Evolutionary conservation across 2,797 vertebrate species (phyloP).

Genomic region (Zenarchopterus dispar): DNA sequence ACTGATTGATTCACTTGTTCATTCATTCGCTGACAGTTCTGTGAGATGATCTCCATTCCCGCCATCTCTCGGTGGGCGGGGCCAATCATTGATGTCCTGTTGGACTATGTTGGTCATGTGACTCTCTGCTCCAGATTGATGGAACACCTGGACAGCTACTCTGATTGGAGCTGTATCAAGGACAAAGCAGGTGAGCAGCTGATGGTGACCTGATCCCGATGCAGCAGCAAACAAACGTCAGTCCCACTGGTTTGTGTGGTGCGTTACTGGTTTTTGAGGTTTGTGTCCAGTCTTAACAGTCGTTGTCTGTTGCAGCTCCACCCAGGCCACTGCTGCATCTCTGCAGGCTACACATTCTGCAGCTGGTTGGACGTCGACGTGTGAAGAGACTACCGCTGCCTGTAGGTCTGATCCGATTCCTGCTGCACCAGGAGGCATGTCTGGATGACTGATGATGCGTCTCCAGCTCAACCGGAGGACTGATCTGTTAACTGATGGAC

Average conservation of each 20-base stretch:
- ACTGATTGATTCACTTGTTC: constrained; percentile 6
- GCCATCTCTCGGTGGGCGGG: constrained; percentile 90
- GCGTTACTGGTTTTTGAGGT: background rate
- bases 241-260: background rate
- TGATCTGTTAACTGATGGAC: no score
- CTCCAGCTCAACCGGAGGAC: background rate
- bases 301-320: constrained; percentile 76
- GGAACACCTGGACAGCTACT: constrained; percentile 93
- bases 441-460: constrained; percentile 7
- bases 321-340: constrained; percentile 89
- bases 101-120: constrained; percentile 95
- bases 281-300: background rate
- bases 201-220: no score
- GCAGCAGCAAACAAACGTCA: no score
- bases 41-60: constrained; percentile 90
- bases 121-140: constrained; percentile 89
- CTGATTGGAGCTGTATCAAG: constrained; percentile 89
- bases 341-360: constrained; percentile 85
- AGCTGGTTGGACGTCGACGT: constrained; percentile 74
- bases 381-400: constrained; percentile 86
- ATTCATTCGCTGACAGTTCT: constrained; percentile 83
- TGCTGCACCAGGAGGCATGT: constrained; percentile 59
- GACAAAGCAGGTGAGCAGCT: constrained; percentile 87
- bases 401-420: constrained; percentile 83
- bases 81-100: constrained; percentile 91